Conservation (phyloP, 2,888 invertebrate species). For the Tetragnatha montana region DNA sequence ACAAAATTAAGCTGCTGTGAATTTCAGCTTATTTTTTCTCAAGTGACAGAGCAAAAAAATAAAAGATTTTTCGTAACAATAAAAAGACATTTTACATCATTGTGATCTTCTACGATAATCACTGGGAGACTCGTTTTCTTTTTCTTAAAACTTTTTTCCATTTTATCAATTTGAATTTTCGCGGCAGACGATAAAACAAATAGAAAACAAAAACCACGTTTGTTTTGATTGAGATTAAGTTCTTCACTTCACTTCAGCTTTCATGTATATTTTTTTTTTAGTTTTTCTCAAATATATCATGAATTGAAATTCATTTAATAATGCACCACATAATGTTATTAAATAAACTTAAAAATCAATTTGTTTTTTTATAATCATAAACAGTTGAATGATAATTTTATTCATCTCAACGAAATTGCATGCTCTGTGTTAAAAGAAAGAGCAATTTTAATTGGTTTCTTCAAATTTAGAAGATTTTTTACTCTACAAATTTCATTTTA, state of each 20-base stretch:
- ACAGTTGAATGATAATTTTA: too few species aligned
- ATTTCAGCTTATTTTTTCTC: too few species aligned
- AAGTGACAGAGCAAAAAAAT: neutral
- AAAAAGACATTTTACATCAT: slow-evolving; percentile 56
- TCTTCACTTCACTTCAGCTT: slow-evolving; percentile 19
- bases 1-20: too few species aligned
- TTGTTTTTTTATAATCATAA: too few species aligned
- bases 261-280: neutral
- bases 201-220: neutral
- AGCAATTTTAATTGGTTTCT: too few species aligned
- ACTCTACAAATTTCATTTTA: neutral
- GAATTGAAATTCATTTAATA: neutral
- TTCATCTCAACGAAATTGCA: too few species aligned
- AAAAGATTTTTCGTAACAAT: too few species aligned
- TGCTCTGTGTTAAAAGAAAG: too few species aligned
- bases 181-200: slow-evolving; percentile 13
- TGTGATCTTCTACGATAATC: slow-evolving; percentile 65
- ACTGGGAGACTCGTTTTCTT: slow-evolving; percentile 51
- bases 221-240: slow-evolving; percentile 9
- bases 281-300: neutral
- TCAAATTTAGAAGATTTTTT: too few species aligned
- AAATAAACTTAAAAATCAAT: neutral
- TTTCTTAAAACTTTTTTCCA: slow-evolving; percentile 47
- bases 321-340: neutral
- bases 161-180: slow-evolving; percentile 37